A percentile compares a stretch with the other conserved stretches of the same genome.
Evolutionary conservation across 2,797 vertebrate genomes (phyloP).

Genomic region (Channa striata): DNA sequence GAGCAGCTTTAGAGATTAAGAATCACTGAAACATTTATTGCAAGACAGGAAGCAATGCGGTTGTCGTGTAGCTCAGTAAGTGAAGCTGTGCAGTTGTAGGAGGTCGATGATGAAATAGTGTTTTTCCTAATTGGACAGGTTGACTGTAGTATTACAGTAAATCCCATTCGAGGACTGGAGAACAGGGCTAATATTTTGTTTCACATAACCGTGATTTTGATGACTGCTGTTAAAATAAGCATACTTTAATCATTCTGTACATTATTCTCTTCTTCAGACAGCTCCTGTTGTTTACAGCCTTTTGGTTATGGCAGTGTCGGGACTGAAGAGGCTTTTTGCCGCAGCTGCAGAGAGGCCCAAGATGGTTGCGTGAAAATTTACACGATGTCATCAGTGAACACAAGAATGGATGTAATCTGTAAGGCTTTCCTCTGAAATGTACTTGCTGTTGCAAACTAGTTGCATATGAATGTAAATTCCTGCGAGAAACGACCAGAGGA

Average conservation of each 20-base stretch:
- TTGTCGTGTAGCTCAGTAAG: not conserved
- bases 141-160: not conserved
- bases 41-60: not conserved
- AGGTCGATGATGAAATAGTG: not conserved
- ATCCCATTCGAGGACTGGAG: not conserved
- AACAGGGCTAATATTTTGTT: not conserved
- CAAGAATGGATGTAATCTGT: conserved; percentile 10
- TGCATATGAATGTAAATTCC: conserved; percentile 46
- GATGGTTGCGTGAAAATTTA: not conserved
- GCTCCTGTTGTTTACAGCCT: conserved; percentile 37
- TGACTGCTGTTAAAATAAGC: not conserved
- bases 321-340: conserved; percentile 2
- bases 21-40: not conserved
- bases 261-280: conserved; percentile 46
- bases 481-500: conserved; percentile 9
- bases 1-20: conserved; percentile 1
- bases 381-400: not conserved
- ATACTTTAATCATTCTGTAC: not conserved
- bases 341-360: conserved; percentile 14
- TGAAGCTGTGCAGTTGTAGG: not conserved
- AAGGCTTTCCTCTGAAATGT: conserved; percentile 16
- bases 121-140: not conserved
- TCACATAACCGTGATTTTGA: not conserved
- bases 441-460: conserved; percentile 29
- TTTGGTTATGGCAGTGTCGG: conserved; percentile 15